Evolutionary conservation across 2,888 invertebrate genomes (phyloP).

Genomic region (Acleris holmiana): DNA sequence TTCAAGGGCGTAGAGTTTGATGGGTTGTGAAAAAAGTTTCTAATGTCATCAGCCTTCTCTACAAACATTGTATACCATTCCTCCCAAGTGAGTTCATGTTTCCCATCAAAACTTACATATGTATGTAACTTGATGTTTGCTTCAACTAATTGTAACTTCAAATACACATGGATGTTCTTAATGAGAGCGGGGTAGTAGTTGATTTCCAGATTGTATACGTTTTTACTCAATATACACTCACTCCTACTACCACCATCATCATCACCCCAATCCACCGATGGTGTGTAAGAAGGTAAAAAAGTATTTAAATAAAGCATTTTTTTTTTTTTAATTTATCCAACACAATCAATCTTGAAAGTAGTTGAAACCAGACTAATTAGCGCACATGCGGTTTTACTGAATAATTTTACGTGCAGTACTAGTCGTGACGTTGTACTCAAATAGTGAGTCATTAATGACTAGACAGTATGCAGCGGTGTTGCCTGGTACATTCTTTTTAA

Average conservation of each 20-base stretch:
- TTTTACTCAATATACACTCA: background rate
- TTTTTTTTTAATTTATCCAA: background rate
- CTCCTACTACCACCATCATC: no score
- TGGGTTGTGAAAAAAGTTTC: slow-evolving; percentile 9
- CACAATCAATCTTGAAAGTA: background rate
- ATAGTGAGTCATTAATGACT: slow-evolving; percentile 26
- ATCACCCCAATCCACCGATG: background rate
- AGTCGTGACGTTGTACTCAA: slow-evolving; percentile 21
- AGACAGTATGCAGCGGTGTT: slow-evolving; percentile 27
- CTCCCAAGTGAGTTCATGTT: background rate
- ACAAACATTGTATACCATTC: slow-evolving; percentile 6
- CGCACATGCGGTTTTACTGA: background rate
- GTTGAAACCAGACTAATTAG: background rate
- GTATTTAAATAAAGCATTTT: slow-evolving; percentile 13
- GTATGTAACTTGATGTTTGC: slow-evolving; percentile 1
- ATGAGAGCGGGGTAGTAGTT: background rate
- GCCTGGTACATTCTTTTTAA: slow-evolving; percentile 13
- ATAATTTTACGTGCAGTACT: slow-evolving; percentile 10
- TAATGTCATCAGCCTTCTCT: background rate
- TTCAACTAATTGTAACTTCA: slow-evolving; percentile 6
- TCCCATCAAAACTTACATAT: slow-evolving; percentile 6
- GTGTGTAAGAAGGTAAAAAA: slow-evolving; percentile 5
- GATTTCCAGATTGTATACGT: background rate
- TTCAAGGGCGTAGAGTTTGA: background rate
- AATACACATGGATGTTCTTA: slow-evolving; percentile 11